Base-by-base conservation (phyloP, 2,888 invertebrate genomes). In the Drosophila subsilvestris region DNA sequence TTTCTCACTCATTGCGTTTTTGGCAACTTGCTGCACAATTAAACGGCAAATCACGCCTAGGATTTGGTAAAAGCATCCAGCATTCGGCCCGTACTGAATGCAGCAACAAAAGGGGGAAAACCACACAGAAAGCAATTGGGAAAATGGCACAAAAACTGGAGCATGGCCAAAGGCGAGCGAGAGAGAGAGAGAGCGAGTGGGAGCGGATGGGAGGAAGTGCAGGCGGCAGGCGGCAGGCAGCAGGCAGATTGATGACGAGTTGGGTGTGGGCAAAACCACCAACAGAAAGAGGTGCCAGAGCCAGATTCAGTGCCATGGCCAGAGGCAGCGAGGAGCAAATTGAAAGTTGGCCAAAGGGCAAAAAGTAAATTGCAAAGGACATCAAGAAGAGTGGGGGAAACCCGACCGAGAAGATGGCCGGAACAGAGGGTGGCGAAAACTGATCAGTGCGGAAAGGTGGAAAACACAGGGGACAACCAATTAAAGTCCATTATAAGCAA, bases 41-140 rank as follows among this genome's bases (percentile, higher is more conserved):
- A 86, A 86, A 88, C 88, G 73, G 86, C 81, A 86, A 85, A 85
- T 85, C 86, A 85, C 84, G 80, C 71, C 77, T 71, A 61, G 75
- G 84, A 75, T 74, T 83, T 70, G 75, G 60, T 78, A 79, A 88
- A 82, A 86, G 83, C 79, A 67, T 75, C 22, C 70, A 76, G 44
- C 57, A 76, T 25, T 29, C 55, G 20, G 51, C 43, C 56, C 71
- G 71, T 69, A 54, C 29, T 27, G 44, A 63, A 44, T 65, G 44
- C 62, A 60, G 51, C 50, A 50, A 25, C 70, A 60, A 57, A 56
- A 60, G 50, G 22, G 22, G 18, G 20, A 53, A 74, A 74, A 66
- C 82, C 86, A 61, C 88, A 86, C 69, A 77, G 75, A 82, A 80
- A 86, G 75, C 82, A 83, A 84, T 83, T 77, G 75, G 70, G 75